Evolutionary conservation across 2,888 invertebrate species (phyloP), one percentile per base, ranked within the genome.

Genomic region (Lepidocyrtoides sp.): DNA sequence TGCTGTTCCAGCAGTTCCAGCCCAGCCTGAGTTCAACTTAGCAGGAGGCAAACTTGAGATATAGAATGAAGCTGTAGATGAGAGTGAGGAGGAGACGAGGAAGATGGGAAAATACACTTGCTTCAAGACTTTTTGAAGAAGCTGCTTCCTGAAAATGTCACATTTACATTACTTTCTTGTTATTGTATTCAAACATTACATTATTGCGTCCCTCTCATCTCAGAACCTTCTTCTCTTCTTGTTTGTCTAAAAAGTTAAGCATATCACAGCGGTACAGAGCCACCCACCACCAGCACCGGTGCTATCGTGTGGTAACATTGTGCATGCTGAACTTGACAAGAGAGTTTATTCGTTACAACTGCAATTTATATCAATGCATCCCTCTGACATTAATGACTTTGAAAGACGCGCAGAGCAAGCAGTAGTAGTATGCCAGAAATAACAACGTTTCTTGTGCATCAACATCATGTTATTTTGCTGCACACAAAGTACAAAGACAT

Each of bases 281-380:
- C 29, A 29, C 63, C 69, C 32, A 69, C 69, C 41, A 72, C 20
- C 72, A 60, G 20, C 32, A 60, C 60, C 51, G 72, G 84, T 69
- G 17, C 51, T 84, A 32, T 84, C 60, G 57, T 60, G 82, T n/a
- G n/a, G 82, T 41, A 60, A 60, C 60, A 41, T 23, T 66, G 83
- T 66, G n/a, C n/a, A 66, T 48, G 63, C 83, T 86, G 75, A 75
- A 69, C 85, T 75, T 75, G 85, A 79, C 77, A 87, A 79, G 32
- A 26, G 77, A 87, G 86, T 77, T 87, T 87, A 77, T 77, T 41
- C 63, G 36, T 87, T 57, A 63, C 14, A 14, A 83, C 48, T 89
- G 51, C 89, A 89, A 84, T 84, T 89, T 89, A 89, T 84, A 89
- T 84, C 83, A 89, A 89, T 89, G 89, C 89, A 84, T 84, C 63